phyloP scores from a whole-genome alignment of 2,113 vertebrate genomes.

The Chaenogobius annularis region DNA sequence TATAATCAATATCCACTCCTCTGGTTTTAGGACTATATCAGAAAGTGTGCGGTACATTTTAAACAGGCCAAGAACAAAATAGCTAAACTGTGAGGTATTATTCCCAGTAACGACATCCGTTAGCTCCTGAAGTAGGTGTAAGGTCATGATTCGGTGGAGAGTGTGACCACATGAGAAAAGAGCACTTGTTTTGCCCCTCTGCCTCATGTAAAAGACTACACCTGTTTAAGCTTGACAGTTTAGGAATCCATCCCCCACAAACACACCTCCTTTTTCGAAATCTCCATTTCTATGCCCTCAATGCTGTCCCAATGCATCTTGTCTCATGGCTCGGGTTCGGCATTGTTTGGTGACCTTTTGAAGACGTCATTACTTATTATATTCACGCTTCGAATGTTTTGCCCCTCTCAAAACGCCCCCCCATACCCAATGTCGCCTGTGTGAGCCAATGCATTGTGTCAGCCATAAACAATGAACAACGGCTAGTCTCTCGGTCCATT shows the following conservation, averaged over 20 bases:
- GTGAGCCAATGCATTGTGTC: constrained; percentile 62
- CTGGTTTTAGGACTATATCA: not conserved
- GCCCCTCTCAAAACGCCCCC: constrained; percentile 24
- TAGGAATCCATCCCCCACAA: not conserved
- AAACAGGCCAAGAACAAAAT: not conserved
- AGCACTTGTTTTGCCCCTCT: constrained; percentile 46
- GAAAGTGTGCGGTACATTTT: not conserved
- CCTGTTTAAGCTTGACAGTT: constrained; percentile 69
- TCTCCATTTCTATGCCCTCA: constrained; percentile 23
- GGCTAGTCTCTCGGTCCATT: constrained; percentile 33
- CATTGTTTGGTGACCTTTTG: constrained; percentile 74
- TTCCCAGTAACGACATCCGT: constrained; percentile 23
- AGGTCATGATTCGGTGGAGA: constrained; percentile 62
- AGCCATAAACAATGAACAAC: constrained; percentile 63
- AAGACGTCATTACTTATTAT: constrained; percentile 62
- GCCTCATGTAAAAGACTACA: constrained; percentile 53
- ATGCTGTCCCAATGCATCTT: constrained; percentile 63
- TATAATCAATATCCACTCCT: not conserved
- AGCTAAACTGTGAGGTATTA: not conserved
- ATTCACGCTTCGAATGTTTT: constrained; percentile 55
- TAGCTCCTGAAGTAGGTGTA: constrained; percentile 26
- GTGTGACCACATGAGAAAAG: constrained; percentile 66
- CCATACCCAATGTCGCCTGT: constrained; percentile 22
- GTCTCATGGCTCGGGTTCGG: constrained; percentile 53
- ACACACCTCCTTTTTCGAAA: not conserved